These are phyloP conservation scores for Drosophila pegasa DNA, from an alignment of 2,888 invertebrate genomes.

Conservation along the genomic window DNA sequence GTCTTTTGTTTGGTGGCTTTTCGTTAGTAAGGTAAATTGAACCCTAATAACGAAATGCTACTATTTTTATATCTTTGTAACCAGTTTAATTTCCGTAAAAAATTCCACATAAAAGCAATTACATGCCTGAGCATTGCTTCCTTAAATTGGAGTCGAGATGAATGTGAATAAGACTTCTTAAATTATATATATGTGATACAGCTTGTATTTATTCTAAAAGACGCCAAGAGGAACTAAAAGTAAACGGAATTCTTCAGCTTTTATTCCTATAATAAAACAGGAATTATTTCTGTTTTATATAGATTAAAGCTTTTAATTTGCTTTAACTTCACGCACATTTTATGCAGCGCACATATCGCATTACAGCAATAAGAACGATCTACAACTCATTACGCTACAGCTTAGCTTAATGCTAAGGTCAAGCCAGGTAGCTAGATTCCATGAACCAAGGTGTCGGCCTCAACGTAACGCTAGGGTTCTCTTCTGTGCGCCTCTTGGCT, in stretches of 20 bases:
- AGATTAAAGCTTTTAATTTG: constrained; percentile 7
- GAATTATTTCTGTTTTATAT: background rate
- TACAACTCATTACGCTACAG: constrained; percentile 45
- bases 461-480: constrained; percentile 6
- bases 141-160: background rate
- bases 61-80: too few relatives aligned
- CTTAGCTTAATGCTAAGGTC: constrained; percentile 40
- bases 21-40: too few relatives aligned
- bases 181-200: too few relatives aligned
- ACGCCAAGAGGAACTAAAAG: background rate
- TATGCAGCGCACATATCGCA: constrained; percentile 14
- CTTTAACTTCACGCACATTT: constrained; percentile 5
- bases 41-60: too few relatives aligned
- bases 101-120: background rate
- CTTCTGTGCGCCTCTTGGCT: constrained; percentile 11
- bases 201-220: background rate
- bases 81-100: background rate
- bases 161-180: background rate
- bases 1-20: too few relatives aligned
- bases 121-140: background rate
- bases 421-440: constrained; percentile 19
- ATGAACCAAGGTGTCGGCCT: constrained; percentile 38
- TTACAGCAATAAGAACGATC: constrained; percentile 40
- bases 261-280: background rate
- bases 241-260: background rate